Conservation (phyloP, 2,797 vertebrate species). For the Fundulus diaphanus region DNA sequence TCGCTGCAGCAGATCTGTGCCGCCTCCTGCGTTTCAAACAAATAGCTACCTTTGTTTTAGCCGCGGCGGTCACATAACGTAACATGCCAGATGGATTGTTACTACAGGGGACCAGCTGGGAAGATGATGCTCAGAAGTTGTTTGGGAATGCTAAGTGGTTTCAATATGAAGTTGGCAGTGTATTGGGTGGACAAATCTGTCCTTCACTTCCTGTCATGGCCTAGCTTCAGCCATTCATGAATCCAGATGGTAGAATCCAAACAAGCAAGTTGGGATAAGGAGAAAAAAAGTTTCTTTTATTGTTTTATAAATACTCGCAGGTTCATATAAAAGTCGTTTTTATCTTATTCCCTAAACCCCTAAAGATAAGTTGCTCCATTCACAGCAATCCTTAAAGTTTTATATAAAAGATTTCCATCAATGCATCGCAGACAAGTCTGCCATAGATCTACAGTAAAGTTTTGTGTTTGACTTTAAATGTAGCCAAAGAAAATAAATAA, state of each 20-base stretch:
- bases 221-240: neutral
- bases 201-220: neutral
- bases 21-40: slow-evolving; percentile 8
- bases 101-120: slow-evolving; percentile 28
- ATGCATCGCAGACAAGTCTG: neutral
- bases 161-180: slow-evolving; percentile 11
- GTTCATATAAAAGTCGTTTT: neutral
- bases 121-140: slow-evolving; percentile 10
- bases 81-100: slow-evolving; percentile 33
- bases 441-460: neutral
- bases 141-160: neutral
- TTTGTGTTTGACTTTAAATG: neutral
- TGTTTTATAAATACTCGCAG: neutral
- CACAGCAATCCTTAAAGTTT: neutral
- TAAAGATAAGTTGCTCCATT: neutral
- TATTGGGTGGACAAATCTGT: slow-evolving; percentile 12
- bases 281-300: no score
- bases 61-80: slow-evolving; percentile 19
- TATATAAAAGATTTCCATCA: neutral
- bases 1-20: slow-evolving; percentile 2
- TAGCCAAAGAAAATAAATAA: neutral
- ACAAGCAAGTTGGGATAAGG: neutral
- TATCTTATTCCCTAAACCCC: neutral
- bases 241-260: neutral
- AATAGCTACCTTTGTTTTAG: slow-evolving; percentile 20